Base-by-base conservation (phyloP, 2,113 vertebrate species). In the Halichoeres trimaculatus region DNA sequence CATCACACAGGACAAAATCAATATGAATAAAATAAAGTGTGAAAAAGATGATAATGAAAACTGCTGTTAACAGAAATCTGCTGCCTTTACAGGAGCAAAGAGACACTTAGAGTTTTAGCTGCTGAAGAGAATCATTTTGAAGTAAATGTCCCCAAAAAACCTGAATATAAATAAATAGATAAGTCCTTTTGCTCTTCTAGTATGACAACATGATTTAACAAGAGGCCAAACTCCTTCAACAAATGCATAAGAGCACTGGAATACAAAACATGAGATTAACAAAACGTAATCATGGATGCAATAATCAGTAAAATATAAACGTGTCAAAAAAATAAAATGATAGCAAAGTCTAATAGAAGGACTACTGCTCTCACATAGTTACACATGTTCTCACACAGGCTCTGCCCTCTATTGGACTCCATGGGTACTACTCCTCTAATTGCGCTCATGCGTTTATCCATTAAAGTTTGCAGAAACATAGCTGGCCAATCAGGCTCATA, bases 11-110 rank as follows among this genome's bases (percentile, higher is more conserved):
- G 74, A 67, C 74, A 78, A 84, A 80, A 74, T 80, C 69, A 72
- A 85, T 86, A 63, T 75, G 55, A 52, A 36, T 74, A 64, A 80
- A 83, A 78, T 51, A 52, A 51, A 81, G 65, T 53, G 59, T 40
- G 22, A 24, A 30, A 52, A 64, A 56, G 45, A 61, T 56, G 53
- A 58, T 69, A 56, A 34, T 72, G 52, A 64, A 71, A 76, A 76
- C 68, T 66, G 19, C 16, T 51, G 52, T 51, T 54, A 40, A 68
- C 6, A n/a, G 11, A 6, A 52, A 43, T 70, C 22, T 55, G 30
- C 35, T 56, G 68, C 34, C 41, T 55, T 53, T 56, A 22, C 11
- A 55, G 51, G 41, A 64, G 53, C 36, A 59, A 60, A 75, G 24
- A 19, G n/a, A 19, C 48, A 23, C 11, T 47, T 14, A 35, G 56